Evolutionary conservation across 2,113 vertebrate genomes (phyloP).

Genomic region (Rallus limicola): DNA sequence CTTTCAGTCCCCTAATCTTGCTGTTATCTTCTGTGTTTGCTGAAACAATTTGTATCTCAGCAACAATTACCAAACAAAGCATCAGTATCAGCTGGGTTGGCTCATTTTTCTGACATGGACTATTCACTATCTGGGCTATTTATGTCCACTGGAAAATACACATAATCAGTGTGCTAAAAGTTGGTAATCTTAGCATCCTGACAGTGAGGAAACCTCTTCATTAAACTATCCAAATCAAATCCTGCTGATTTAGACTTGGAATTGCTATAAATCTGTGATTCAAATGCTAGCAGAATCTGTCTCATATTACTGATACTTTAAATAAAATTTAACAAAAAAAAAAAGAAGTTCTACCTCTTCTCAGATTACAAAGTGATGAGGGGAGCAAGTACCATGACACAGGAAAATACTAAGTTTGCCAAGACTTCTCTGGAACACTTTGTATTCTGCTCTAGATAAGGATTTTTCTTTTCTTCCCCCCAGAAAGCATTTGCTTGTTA

Average conservation of each 20-base stretch:
- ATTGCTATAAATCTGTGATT: background rate
- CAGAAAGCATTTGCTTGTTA: background rate
- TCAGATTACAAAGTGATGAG: background rate
- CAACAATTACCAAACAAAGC: conserved; percentile 61
- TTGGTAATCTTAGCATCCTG: conserved; percentile 7
- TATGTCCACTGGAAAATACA: conserved; percentile 49
- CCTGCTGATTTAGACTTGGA: background rate
- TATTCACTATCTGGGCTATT: conserved; percentile 10
- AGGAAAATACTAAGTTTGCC: background rate
- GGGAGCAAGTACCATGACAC: background rate
- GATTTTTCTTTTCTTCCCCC: background rate
- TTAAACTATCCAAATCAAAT: background rate
- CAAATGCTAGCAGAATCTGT: background rate
- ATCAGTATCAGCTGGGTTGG: conserved; percentile 48
- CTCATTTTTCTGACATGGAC: conserved; percentile 51
- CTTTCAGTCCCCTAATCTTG: conserved; percentile 20
- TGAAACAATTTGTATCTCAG: conserved; percentile 54
- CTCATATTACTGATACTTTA: background rate
- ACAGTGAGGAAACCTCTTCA: background rate
- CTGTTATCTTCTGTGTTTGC: conserved; percentile 46
- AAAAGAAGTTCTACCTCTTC: background rate
- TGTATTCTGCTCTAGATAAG: background rate
- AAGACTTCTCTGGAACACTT: background rate
- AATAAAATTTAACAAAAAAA: background rate
- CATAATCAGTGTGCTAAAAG: conserved; percentile 18